phyloP scores from a whole-genome alignment of 2,888 invertebrate species.

The Trichogramma dendrolimi region DNA sequence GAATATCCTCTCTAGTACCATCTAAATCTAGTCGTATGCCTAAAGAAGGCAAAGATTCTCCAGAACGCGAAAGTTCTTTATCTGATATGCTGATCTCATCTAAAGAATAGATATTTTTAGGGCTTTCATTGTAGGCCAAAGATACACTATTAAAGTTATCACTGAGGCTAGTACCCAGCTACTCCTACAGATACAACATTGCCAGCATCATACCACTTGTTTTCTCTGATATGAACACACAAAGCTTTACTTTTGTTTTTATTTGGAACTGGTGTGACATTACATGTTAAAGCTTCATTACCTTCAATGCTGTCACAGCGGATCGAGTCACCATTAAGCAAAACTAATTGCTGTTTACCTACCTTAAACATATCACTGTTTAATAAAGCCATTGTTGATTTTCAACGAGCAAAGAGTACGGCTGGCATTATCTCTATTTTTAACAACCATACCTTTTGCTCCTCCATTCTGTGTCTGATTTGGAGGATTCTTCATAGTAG shows the following conservation, averaged over 20 bases:
- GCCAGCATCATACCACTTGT: slow-evolving; percentile 47
- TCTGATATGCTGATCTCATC: slow-evolving; percentile 34
- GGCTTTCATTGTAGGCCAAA: slow-evolving; percentile 70
- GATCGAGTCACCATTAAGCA: slow-evolving; percentile 44
- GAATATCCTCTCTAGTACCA: slow-evolving; percentile 28
- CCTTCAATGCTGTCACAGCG: slow-evolving; percentile 43
- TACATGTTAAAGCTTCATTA: slow-evolving; percentile 43
- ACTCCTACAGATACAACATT: slow-evolving; percentile 44
- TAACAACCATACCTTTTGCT: slow-evolving; percentile 14
- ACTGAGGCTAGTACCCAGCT: slow-evolving; percentile 54
- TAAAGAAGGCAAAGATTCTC: slow-evolving; percentile 13
- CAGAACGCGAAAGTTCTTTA: slow-evolving; percentile 11
- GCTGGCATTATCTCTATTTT: slow-evolving; percentile 21
- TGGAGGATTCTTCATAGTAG: slow-evolving; percentile 34
- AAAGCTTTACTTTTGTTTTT: slow-evolving; percentile 40
- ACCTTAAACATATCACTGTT: slow-evolving; percentile 22
- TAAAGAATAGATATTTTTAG: slow-evolving; percentile 67
- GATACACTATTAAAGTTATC: slow-evolving; percentile 71
- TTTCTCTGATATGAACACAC: slow-evolving; percentile 46
- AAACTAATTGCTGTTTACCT: slow-evolving; percentile 43
- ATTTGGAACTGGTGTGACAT: slow-evolving; percentile 37
- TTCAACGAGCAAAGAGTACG: slow-evolving; percentile 11
- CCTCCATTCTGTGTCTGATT: slow-evolving; percentile 25
- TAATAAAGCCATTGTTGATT: slow-evolving; percentile 19
- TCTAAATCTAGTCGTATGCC: slow-evolving; percentile 16